These are phyloP conservation scores for Schrankia costaestrigalis DNA, from an alignment of 2,888 invertebrate genomes.

Conservation along the genomic window DNA sequence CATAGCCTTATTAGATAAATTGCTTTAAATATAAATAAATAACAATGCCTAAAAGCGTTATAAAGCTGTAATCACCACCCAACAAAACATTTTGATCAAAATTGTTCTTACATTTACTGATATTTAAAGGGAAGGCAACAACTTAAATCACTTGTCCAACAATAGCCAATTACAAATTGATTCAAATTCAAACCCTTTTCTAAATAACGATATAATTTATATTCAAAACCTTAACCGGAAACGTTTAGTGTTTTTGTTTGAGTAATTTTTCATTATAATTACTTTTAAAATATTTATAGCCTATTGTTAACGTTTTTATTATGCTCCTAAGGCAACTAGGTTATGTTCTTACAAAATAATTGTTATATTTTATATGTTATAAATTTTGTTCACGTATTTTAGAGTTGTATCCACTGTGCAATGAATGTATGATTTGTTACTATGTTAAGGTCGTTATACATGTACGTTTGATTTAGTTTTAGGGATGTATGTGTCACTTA, in stretches of 20 bases:
- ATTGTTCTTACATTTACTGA: too few species aligned
- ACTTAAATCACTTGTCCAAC: slow-evolving; percentile 26
- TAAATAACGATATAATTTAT: slow-evolving; percentile 53
- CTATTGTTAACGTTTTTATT: slow-evolving; percentile 64
- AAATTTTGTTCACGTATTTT: slow-evolving; percentile 47
- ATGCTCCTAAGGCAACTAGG: slow-evolving; percentile 41
- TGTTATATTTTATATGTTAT: slow-evolving; percentile 61
- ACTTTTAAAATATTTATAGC: slow-evolving; percentile 71
- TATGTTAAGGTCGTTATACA: too few species aligned
- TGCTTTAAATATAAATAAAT: too few species aligned
- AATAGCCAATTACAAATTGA: slow-evolving; percentile 54
- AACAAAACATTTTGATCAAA: too few species aligned
- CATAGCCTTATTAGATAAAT: too few species aligned
- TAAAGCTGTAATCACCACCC: too few species aligned
- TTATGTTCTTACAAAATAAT: slow-evolving; percentile 40
- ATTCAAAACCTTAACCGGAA: slow-evolving; percentile 56
- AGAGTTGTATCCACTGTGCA: slow-evolving; percentile 39
- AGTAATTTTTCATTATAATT: slow-evolving; percentile 72
- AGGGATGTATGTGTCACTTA: too few species aligned
- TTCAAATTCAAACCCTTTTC: slow-evolving; percentile 33
- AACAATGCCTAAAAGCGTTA: too few species aligned
- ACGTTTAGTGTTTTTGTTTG: slow-evolving; percentile 52
- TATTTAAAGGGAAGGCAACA: slow-evolving; percentile 5
- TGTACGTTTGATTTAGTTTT: too few species aligned
- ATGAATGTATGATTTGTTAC: slow-evolving; percentile 41